Percentiles rank a stretch among this genome's conserved stretches.
These are phyloP conservation scores for Gorsachius goisagi DNA, from an alignment of 2,113 vertebrate genomes.

Conservation along the genomic window DNA sequence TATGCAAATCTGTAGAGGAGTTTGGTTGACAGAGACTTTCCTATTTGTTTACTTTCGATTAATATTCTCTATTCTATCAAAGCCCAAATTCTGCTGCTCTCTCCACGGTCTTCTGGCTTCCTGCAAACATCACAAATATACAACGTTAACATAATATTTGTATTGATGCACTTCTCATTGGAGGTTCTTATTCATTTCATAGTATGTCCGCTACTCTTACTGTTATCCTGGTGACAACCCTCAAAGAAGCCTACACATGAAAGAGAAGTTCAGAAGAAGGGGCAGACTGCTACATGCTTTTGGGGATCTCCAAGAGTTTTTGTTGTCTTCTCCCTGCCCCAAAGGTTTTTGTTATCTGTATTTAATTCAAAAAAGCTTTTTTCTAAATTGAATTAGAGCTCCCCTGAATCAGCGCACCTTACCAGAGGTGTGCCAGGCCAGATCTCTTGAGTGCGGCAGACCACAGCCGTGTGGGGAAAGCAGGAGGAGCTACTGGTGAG, in stretches of 20 bases:
- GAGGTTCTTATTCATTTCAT: background rate
- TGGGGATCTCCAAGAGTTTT: background rate
- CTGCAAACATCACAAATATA: background rate
- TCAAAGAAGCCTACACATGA: background rate
- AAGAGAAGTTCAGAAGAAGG: background rate
- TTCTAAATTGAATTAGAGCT: background rate
- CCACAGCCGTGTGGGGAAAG: background rate
- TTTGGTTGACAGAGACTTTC: background rate
- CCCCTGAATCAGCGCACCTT: no score
- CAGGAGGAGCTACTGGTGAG: background rate
- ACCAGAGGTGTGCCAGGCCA: background rate
- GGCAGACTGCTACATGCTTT: background rate
- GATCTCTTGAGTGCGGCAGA: background rate
- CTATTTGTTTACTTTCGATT: background rate
- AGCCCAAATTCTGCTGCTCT: background rate
- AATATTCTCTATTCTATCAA: background rate
- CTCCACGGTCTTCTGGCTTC: background rate
- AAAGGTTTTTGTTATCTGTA: background rate
- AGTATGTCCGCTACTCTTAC: background rate
- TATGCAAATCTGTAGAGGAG: background rate
- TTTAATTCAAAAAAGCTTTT: background rate
- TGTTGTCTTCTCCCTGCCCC: background rate
- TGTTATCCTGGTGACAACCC: background rate
- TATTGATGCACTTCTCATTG: background rate
- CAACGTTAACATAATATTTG: background rate